A percentile compares a stretch with the other conserved stretches of the same genome.
These are phyloP conservation scores for Melanogrammus aeglefinus DNA, from an alignment of 2,797 vertebrate species.

Conservation along the genomic window DNA sequence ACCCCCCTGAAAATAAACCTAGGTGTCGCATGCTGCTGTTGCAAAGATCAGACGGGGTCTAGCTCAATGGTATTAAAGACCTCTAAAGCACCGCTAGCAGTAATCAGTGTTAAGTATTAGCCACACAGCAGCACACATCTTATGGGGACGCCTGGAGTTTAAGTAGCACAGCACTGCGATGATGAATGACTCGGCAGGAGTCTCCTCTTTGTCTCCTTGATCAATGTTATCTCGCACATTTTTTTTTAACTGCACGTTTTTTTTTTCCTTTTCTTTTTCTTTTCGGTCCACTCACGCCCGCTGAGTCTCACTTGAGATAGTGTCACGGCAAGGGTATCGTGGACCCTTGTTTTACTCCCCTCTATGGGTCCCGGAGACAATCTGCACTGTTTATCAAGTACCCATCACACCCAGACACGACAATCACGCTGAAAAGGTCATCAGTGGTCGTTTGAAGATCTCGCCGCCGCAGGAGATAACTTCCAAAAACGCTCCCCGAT, in stretches of 20 bases:
- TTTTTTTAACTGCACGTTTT: conserved; percentile 37
- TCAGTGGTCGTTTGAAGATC: conserved; percentile 43
- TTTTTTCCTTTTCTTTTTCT: conserved; percentile 22
- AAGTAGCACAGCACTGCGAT: conserved; percentile 43
- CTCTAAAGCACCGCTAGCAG: conserved; percentile 21
- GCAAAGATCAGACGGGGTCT: too few species aligned
- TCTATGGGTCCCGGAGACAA: conserved; percentile 52
- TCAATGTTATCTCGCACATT: conserved; percentile 64
- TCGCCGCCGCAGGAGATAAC: background rate
- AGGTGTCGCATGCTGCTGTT: too few species aligned
- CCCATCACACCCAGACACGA: conserved; percentile 42
- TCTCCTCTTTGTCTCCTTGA: conserved; percentile 64
- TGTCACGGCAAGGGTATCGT: conserved; percentile 63
- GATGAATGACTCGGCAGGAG: conserved; percentile 58
- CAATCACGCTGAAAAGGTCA: conserved; percentile 56
- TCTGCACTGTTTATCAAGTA: conserved; percentile 58
- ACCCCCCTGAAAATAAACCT: too few species aligned
- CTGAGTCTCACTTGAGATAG: conserved; percentile 70
- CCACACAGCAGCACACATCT: conserved; percentile 26
- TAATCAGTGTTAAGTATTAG: conserved; percentile 32
- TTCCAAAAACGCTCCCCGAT: background rate
- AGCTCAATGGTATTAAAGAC: conserved; percentile 10
- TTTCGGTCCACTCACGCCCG: conserved; percentile 52
- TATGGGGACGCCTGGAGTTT: conserved; percentile 32
- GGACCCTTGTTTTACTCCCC: conserved; percentile 46